Base-by-base conservation (phyloP, 2,113 vertebrate species). In the Sylvia atricapilla region DNA sequence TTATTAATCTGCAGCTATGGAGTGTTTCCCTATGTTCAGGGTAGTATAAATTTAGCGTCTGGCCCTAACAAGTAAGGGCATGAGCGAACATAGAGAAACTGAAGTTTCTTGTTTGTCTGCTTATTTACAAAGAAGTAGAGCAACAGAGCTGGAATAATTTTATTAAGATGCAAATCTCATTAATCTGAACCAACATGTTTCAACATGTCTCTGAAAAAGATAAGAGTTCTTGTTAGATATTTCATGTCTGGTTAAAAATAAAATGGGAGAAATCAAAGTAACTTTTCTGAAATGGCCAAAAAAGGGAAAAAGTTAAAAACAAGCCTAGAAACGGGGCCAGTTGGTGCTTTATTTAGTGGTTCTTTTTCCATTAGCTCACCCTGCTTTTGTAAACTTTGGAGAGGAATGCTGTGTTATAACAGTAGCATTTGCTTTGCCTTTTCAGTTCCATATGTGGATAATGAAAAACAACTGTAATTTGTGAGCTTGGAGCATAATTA, bases 341-440 rank as follows among this genome's bases (percentile, higher is more conserved):
- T 24, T 88, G 46, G 30, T 87, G 74, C 95, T 94, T 95, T 93
- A 88, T 90, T 95, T 93, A 95, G 92, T 93, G 79, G 37, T 74
- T 93, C 66, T 79, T 93, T 96, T 96, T 96, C 96, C 91, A 82
- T 89, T 91, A 91, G 82, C 90, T 93, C 89, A 91, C 53, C 15
- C 84, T 79, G 55, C 70, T 80, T 94, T 93, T 88, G 81, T 94
- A 94, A 94, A 94, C 70, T 93, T 94, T 77, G 87, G 67, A 73
- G 52, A 82, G 74, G 91, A 90, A 87, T 94, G 81, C 46, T 4
- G 2, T 64, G 53, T 76, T 85, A 23, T 23, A 94, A 76, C 55
- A 89, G 66, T 82, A 93, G 79, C 58, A 66, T 94, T 96, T 91
- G 56, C 82, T 96, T 85, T 88, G 85, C 81, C 92, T 78, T 92